These are phyloP conservation scores for Bungarus multicinctus DNA, from an alignment of 2,113 vertebrate species.

Conservation along the genomic window DNA sequence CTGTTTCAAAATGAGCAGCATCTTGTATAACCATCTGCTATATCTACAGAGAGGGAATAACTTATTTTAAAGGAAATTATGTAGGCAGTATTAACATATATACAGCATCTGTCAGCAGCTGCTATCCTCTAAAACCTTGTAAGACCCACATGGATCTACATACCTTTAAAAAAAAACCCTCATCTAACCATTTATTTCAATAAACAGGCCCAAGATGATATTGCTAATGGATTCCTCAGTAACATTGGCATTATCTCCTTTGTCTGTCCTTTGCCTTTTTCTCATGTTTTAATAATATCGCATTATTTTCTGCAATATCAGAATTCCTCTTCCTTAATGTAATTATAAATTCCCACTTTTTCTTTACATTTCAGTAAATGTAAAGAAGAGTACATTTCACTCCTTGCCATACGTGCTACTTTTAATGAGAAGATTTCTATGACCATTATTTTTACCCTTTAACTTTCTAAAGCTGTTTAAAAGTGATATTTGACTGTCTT, in stretches of 20 bases:
- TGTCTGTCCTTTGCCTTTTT: neutral
- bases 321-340: neutral
- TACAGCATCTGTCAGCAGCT: constrained; percentile 29
- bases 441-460: neutral
- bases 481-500: neutral
- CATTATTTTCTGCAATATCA: neutral
- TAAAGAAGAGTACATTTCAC: too few species aligned
- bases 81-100: constrained; percentile 37
- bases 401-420: neutral
- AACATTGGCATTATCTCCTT: neutral
- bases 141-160: neutral
- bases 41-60: constrained; percentile 46
- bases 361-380: neutral
- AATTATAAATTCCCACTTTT: neutral
- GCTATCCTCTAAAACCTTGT: neutral
- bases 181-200: constrained; percentile 19
- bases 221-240: constrained; percentile 4
- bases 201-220: neutral
- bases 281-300: neutral
- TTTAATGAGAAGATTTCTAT: neutral
- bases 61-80: constrained; percentile 49
- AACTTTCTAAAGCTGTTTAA: neutral
- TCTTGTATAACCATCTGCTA: constrained; percentile 62
- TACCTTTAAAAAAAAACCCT: neutral
- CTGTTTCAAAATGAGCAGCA: constrained; percentile 53